These are phyloP conservation scores for Microtus ochrogaster DNA, from an alignment of 2,113 vertebrate species.

Conservation along the genomic window DNA sequence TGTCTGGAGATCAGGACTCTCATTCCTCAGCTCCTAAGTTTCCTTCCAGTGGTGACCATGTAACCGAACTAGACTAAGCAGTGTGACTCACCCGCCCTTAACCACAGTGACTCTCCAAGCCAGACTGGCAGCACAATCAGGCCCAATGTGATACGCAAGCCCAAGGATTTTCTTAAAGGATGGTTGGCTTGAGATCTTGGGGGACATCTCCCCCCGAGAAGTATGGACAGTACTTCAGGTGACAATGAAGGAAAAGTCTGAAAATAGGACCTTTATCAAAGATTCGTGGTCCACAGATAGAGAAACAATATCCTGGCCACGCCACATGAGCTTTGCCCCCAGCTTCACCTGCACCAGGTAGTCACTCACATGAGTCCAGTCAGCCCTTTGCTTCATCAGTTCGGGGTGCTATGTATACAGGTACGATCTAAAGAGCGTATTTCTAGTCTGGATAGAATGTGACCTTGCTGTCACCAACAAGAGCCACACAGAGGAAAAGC, in stretches of 20 bases:
- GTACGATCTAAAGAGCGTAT: neutral
- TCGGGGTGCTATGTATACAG: neutral
- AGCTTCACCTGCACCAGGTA: neutral
- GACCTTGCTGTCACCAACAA: neutral
- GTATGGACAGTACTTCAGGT: neutral
- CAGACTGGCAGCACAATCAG: neutral
- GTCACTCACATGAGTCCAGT: neutral
- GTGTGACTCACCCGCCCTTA: neutral
- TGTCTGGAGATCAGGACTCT: neutral
- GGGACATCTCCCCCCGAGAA: neutral
- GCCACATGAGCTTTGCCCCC: neutral
- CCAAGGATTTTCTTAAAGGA: neutral
- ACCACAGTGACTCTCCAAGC: neutral
- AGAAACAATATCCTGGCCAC: neutral
- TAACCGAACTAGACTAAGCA: neutral
- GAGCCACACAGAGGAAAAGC: neutral
- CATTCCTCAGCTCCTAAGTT: neutral
- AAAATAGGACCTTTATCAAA: neutral
- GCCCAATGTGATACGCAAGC: neutral
- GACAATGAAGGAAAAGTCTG: neutral
- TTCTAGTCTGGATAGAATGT: constrained; percentile 18
- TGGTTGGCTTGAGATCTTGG: neutral
- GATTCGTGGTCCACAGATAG: neutral
- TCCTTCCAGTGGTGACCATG: neutral
- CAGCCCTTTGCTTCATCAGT: neutral